phyloP scores from a whole-genome alignment of 2,797 vertebrate species.

The Sorex maritimensis region DNA sequence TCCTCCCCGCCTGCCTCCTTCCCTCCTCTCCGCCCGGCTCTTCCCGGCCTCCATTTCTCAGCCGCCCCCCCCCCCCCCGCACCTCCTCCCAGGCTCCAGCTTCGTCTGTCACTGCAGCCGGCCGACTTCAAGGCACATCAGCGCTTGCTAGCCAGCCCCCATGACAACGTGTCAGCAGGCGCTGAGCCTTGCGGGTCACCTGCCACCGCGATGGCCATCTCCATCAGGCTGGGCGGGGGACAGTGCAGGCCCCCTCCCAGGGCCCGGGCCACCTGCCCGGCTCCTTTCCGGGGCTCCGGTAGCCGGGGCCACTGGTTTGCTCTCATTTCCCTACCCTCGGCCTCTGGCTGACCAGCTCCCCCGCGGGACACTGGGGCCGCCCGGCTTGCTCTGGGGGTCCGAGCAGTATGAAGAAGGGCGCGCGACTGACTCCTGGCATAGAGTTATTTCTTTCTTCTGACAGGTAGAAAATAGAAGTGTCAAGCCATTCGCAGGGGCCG shows the following conservation, averaged over 20 bases:
- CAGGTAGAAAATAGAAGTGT: conserved; percentile 85
- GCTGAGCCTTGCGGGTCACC: background rate
- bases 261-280: background rate
- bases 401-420: conserved; percentile 71
- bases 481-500: conserved; percentile 66
- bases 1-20: too few species aligned
- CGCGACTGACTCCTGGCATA: conserved; percentile 74
- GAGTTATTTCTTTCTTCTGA: conserved; percentile 78
- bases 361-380: background rate
- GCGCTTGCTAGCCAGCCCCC: conserved; percentile 35
- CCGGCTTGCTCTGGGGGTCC: conserved; percentile 55
- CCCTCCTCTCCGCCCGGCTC: background rate
- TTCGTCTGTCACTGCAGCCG: conserved; percentile 31
- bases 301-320: background rate
- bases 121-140: conserved; percentile 80
- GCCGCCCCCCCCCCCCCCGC: conserved; percentile 62
- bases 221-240: conserved; percentile 27
- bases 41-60: background rate
- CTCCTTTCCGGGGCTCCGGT: conserved; percentile 69
- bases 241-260: background rate
- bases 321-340: conserved; percentile 24
- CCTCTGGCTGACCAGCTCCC: background rate
- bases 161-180: conserved; percentile 74
- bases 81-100: conserved; percentile 25
- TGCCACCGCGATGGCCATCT: conserved; percentile 74